phyloP scores from a whole-genome alignment of 2,113 vertebrate species.

The Siniperca chuatsi region DNA sequence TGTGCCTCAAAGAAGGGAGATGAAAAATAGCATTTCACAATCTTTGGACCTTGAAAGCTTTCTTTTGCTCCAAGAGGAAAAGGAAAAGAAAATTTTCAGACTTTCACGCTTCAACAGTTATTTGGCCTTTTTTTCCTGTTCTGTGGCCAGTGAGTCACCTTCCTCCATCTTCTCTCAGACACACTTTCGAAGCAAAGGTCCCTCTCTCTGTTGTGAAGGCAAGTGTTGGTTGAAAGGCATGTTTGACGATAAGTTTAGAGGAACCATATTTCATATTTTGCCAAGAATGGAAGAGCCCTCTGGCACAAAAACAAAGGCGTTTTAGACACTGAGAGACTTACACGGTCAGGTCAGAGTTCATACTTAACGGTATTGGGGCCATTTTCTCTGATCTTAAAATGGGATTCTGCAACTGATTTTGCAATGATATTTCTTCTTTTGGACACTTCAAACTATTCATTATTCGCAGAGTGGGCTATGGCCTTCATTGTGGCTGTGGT shows the following conservation, averaged over 20 bases:
- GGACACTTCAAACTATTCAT: neutral
- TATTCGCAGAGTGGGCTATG: neutral
- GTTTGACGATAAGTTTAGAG: conserved; percentile 69
- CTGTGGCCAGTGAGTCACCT: conserved; percentile 53
- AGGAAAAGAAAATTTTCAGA: conserved; percentile 72
- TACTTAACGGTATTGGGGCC: neutral
- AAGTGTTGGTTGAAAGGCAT: conserved; percentile 72
- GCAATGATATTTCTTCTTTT: conserved; percentile 3
- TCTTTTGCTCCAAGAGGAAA: conserved; percentile 66
- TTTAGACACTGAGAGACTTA: conserved; percentile 31
- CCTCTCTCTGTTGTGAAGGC: conserved; percentile 61
- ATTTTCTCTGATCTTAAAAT: conserved; percentile 30
- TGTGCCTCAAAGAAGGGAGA: conserved; percentile 70
- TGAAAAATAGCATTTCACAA: conserved; percentile 82
- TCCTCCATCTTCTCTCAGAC: conserved; percentile 63
- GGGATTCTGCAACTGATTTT: conserved; percentile 5
- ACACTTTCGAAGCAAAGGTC: conserved; percentile 63
- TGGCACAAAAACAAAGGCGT: conserved; percentile 1
- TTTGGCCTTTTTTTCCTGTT: conserved; percentile 59
- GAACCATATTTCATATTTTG: conserved; percentile 65
- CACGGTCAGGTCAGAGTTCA: conserved; percentile 48
- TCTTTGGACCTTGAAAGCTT: conserved; percentile 81
- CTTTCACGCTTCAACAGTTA: conserved; percentile 78
- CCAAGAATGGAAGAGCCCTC: conserved; percentile 32
- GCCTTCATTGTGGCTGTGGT: conserved; percentile 13